Percentiles rank a stretch among this genome's conserved stretches.
phyloP scores from a whole-genome alignment of 2,113 vertebrate species.

The Ciconia maguari region DNA sequence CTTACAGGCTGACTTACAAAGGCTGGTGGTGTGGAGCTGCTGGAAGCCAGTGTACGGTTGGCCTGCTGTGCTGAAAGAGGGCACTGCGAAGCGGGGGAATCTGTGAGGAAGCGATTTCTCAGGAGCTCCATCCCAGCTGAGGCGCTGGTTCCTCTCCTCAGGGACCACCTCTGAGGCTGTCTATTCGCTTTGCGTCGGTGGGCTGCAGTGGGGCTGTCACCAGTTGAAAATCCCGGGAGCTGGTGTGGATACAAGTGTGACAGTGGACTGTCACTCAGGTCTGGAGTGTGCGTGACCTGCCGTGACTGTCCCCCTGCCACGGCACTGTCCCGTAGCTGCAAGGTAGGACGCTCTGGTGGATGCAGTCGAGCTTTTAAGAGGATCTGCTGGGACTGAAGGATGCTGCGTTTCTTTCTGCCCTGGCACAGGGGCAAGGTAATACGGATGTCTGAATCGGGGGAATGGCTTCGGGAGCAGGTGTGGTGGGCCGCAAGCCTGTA shows the following conservation, averaged over 20 bases:
- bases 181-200: accelerated
- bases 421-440: background rate
- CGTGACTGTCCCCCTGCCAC: too few relatives aligned
- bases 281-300: background rate
- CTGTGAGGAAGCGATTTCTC: background rate
- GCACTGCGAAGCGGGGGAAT: too few relatives aligned
- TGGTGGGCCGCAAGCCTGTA: background rate
- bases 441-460: accelerated
- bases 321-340: background rate
- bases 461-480: background rate
- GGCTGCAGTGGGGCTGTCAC: background rate
- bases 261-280: accelerated
- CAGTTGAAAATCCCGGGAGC: background rate
- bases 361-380: background rate
- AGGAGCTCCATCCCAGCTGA: background rate
- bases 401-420: background rate
- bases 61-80: too few relatives aligned
- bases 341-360: background rate
- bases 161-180: background rate
- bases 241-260: background rate
- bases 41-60: background rate
- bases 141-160: background rate
- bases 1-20: background rate
- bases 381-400: background rate
- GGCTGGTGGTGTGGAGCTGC: background rate